Evolutionary conservation across 2,113 vertebrate species (phyloP).

Genomic region (Tenrec ecaudatus): DNA sequence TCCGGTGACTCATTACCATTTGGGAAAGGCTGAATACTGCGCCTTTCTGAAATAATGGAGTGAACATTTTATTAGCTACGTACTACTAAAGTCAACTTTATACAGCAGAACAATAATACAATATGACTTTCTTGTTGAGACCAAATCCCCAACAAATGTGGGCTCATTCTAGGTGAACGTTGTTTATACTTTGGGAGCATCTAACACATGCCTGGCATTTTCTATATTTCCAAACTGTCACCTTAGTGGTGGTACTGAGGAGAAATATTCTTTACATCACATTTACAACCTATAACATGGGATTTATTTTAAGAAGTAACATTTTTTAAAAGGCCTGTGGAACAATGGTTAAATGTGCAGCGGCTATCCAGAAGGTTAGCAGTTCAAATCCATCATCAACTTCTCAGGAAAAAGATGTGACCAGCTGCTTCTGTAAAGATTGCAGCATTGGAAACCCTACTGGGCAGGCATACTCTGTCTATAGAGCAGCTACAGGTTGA

Average conservation of each 20-base stretch:
- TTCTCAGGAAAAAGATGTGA: too few relatives aligned
- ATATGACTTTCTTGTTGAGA: not conserved
- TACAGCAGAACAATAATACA: too few relatives aligned
- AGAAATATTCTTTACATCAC: not conserved
- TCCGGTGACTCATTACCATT: not conserved
- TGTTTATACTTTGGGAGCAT: slow-evolving; percentile 19
- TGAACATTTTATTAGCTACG: not conserved
- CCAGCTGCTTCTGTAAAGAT: too few relatives aligned
- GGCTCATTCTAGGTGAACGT: not conserved
- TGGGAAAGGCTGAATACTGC: not conserved
- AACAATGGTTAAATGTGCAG: too few relatives aligned
- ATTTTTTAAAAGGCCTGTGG: not conserved
- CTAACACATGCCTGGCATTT: not conserved
- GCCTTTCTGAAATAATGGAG: not conserved
- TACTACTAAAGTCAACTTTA: too few relatives aligned
- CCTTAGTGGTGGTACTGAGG: not conserved
- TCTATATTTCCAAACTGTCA: not conserved
- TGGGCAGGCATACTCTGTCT: too few relatives aligned
- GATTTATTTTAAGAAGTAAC: slow-evolving; percentile 19
- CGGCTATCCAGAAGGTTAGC: too few relatives aligned
- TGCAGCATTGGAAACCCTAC: too few relatives aligned
- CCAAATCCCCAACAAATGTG: not conserved
- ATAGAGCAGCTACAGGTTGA: too few relatives aligned
- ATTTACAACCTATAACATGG: too few relatives aligned
- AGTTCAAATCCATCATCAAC: too few relatives aligned